Evolutionary conservation across 2,797 vertebrate genomes (phyloP).

Genomic region (Pyrocephalus nanus): DNA sequence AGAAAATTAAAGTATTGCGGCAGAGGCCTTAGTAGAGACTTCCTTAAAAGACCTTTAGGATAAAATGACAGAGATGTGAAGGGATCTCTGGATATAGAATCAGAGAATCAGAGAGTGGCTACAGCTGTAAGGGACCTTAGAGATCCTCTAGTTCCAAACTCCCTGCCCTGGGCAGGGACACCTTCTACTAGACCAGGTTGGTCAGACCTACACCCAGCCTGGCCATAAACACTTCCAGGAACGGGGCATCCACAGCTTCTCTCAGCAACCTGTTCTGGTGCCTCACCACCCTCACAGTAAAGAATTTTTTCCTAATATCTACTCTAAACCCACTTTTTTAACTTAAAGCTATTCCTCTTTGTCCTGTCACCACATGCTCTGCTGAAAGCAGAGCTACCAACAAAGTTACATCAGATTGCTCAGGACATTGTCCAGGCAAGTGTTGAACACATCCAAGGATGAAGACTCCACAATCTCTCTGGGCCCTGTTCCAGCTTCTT

Average conservation of each 20-base stretch:
- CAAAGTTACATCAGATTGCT: not conserved
- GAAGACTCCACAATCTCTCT: not conserved
- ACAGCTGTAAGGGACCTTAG: not conserved
- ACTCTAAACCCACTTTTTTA: not conserved
- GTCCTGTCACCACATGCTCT: not conserved
- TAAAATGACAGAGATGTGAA: not conserved
- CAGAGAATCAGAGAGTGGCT: not conserved
- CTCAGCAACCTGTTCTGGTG: not conserved
- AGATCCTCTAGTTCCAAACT: not conserved
- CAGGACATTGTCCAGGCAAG: not conserved
- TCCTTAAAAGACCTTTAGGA: slow-evolving; percentile 10
- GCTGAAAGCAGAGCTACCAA: not conserved
- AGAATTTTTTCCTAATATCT: not conserved
- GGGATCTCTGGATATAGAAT: not conserved
- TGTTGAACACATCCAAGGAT: not conserved
- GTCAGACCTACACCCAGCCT: not conserved
- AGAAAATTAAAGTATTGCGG: slow-evolving; percentile 15
- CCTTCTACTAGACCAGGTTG: not conserved
- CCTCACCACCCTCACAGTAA: not conserved
- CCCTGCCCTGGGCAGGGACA: not conserved
- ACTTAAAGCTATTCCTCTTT: not conserved
- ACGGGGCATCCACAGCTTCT: not conserved
- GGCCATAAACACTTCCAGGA: not conserved
- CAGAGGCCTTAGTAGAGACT: not conserved
- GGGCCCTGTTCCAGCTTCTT: not conserved